Conservation (phyloP, 2,797 vertebrate species). For the Otolemur crassicaudatus region DNA sequence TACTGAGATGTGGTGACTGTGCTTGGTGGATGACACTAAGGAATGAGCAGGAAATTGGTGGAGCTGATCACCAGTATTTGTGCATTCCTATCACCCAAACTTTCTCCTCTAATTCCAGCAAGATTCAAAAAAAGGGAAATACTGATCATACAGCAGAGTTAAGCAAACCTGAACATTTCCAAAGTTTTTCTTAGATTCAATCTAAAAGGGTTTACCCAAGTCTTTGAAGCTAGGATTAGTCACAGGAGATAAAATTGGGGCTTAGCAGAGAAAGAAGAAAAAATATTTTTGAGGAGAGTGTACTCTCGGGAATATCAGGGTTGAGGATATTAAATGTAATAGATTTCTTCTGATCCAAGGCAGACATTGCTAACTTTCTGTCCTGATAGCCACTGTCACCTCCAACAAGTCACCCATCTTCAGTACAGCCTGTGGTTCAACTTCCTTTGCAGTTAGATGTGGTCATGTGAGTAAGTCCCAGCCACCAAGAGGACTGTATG, state of each 20-base stretch:
- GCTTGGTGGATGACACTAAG: neutral
- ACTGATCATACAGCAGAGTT: neutral
- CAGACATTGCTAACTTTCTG: neutral
- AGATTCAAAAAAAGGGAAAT: neutral
- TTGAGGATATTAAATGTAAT: conserved; percentile 30
- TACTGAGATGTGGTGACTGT: neutral
- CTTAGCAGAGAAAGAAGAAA: neutral
- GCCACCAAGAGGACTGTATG: neutral
- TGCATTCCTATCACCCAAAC: neutral
- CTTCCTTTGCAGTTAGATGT: neutral
- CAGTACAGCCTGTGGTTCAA: neutral
- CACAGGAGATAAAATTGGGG: neutral
- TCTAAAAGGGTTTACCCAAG: conserved; percentile 15
- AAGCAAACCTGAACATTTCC: neutral
- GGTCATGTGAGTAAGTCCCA: neutral
- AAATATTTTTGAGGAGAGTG: conserved; percentile 10
- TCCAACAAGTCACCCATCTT: neutral
- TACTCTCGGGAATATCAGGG: neutral
- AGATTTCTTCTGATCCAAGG: conserved; percentile 14
- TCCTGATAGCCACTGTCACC: neutral
- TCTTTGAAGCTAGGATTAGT: conserved; percentile 44
- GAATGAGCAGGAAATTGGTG: neutral
- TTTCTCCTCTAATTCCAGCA: neutral
- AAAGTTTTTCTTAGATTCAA: neutral
- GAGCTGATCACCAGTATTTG: neutral